A percentile compares a stretch with the other conserved stretches of the same genome.
These are phyloP conservation scores for Ernsta delagoae DNA, from an alignment of 2,888 invertebrate species.

Conservation along the genomic window DNA sequence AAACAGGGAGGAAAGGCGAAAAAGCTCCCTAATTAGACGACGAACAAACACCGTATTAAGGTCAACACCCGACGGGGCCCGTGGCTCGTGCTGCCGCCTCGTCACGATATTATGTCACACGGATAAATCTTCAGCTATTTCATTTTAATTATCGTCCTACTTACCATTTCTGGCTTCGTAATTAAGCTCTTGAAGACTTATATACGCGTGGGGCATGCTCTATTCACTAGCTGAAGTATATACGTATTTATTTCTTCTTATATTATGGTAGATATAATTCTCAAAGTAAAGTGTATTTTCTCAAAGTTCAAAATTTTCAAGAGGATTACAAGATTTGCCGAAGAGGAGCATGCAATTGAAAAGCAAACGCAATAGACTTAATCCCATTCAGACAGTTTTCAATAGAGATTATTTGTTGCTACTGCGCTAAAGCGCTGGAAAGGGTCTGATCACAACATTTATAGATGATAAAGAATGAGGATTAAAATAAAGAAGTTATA, in stretches of 20 bases:
- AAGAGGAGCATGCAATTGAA: slow-evolving; percentile 2
- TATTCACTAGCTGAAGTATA: too few relatives aligned
- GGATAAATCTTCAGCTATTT: slow-evolving; percentile 53
- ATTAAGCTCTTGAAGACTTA: slow-evolving; percentile 29
- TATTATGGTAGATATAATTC: neutral
- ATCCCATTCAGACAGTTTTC: slow-evolving; percentile 2
- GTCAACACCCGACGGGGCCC: slow-evolving; percentile 56
- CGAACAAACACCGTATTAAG: slow-evolving; percentile 70
- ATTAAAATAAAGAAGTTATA: too few relatives aligned
- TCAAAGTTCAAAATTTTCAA: neutral
- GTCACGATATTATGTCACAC: slow-evolving; percentile 52
- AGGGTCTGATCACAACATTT: too few relatives aligned
- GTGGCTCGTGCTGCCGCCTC: slow-evolving; percentile 44
- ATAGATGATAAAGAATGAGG: too few relatives aligned
- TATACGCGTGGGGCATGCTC: too few relatives aligned
- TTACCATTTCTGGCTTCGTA: slow-evolving; percentile 40
- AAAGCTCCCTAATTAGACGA: slow-evolving; percentile 69
- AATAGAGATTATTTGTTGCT: slow-evolving; percentile 4
- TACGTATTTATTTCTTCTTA: neutral
- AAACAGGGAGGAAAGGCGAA: slow-evolving; percentile 63
- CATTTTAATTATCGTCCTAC: slow-evolving; percentile 48
- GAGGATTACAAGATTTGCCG: slow-evolving; percentile 12
- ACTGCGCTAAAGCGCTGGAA: too few relatives aligned
- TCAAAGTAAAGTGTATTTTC: neutral
- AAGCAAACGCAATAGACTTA: slow-evolving; percentile 1